Evolutionary conservation across 2,113 vertebrate genomes (phyloP).

Genomic region (Tricholaema leucomelas): DNA sequence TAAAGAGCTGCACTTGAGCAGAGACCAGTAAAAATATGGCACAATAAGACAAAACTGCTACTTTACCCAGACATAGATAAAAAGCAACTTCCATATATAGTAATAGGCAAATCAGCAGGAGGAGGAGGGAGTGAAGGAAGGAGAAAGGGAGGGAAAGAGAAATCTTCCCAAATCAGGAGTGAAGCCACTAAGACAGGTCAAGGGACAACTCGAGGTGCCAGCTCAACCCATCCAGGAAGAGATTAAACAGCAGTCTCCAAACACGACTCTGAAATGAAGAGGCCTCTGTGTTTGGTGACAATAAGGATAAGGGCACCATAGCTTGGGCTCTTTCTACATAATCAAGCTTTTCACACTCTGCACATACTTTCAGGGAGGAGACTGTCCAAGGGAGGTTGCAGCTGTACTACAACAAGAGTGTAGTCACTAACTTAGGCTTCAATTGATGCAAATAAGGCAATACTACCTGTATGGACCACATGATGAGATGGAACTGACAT

Average conservation of each 20-base stretch:
- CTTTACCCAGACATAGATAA: neutral
- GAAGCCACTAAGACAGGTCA: neutral
- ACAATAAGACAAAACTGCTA: neutral
- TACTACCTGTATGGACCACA: neutral
- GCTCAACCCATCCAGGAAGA: neutral
- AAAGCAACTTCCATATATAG: neutral
- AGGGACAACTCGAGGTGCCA: neutral
- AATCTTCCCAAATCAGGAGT: neutral
- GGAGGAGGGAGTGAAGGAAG: neutral
- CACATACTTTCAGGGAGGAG: neutral
- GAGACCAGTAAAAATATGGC: neutral
- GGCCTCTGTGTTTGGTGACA: neutral
- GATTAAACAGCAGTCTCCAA: neutral
- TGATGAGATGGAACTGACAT: neutral
- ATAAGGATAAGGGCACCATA: neutral
- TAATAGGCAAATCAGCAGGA: neutral
- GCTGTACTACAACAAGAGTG: neutral
- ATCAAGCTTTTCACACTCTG: neutral
- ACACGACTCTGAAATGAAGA: neutral
- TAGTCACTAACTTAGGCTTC: neutral
- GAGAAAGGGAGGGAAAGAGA: neutral
- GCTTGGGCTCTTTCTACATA: neutral
- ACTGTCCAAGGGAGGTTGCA: neutral
- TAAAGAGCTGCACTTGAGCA: neutral
- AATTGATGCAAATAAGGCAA: accelerated